Conservation (phyloP, 2,888 invertebrate genomes). For the Epistrophella euchroma region DNA sequence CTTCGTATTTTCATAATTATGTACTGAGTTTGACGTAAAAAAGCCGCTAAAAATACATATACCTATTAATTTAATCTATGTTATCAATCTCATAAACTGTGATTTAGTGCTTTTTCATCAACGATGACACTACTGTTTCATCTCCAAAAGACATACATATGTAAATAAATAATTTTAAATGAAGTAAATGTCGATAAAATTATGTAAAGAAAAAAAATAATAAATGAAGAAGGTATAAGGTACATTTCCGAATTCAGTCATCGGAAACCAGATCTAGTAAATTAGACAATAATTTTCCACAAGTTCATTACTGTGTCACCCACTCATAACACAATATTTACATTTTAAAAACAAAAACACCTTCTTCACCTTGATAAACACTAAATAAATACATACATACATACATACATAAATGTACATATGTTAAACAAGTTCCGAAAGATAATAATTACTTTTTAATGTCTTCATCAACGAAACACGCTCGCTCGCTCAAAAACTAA, state of each 20-base stretch:
- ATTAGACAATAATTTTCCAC: constrained; percentile 3
- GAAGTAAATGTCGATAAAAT: neutral
- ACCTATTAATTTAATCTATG: no score
- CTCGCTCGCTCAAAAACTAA: neutral
- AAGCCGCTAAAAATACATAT: no score
- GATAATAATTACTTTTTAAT: constrained; percentile 74
- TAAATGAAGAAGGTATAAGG: neutral
- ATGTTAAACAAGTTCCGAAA: constrained; percentile 38
- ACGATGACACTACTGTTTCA: no score
- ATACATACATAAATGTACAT: neutral
- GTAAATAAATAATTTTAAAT: no score
- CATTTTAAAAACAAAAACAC: constrained; percentile 6
- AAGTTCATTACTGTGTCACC: constrained; percentile 23
- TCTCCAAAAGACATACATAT: no score
- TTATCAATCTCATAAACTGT: no score
- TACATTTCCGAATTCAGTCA: neutral
- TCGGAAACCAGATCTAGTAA: constrained; percentile 8
- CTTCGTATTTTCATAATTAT: no score
- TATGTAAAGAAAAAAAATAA: neutral
- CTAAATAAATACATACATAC: no score
- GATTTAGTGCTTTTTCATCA: no score
- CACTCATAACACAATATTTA: constrained; percentile 18
- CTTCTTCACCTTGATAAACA: constrained; percentile 54
- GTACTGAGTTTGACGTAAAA: no score
- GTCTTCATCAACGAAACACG: constrained; percentile 31